Base-by-base conservation (phyloP, 2,888 invertebrate species). In the Drosophila mercatorum region DNA sequence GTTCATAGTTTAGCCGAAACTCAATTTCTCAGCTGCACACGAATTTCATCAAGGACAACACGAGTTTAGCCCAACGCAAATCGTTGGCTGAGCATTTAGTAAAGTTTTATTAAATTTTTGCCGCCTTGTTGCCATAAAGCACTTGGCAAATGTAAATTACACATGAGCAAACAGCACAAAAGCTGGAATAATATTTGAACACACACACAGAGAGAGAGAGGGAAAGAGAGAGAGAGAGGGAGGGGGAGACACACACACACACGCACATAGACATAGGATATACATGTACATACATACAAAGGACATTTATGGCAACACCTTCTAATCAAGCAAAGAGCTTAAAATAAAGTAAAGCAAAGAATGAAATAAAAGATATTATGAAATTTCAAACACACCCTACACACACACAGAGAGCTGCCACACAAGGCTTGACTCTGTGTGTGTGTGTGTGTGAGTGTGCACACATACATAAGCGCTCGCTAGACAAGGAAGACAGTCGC, bases 301-400 rank as follows among this genome's bases (percentile, higher is more conserved):
- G 75, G 65, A 88, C 83, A 85, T 88, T 85, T 88, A 81, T 81
- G 88, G 87, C 88, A 87, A 87, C 86, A 87, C 86, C 86, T 87
- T 87, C 89, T 88, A 87, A 87, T 88, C 89, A 87, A 87, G 86
- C 83, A 88, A 88, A 88, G 81, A 86, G 86, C 86, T 86, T 86
- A 86, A 86, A 86, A 86, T 88, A 84, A 86, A 88, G 88, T 88
- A 88, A 86, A 86, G 84, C 81, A 82, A 87, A 88, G 87, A 87
- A 87, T 83, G 80, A 84, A 82, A 86, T 80, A 80, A 83, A 83
- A 86, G 87, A 88, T 86, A 86, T 86, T 86, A 88, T 86, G 88
- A 86, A 86, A 88, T 86, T 86, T 84, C 83, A 83, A 83, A 83
- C 83, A 86, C 86, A 86, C 83, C 88, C 86, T 80, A 56, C 26